Evolutionary conservation across 2,888 invertebrate genomes (phyloP).

Genomic region (Euplagia quadripunctaria): DNA sequence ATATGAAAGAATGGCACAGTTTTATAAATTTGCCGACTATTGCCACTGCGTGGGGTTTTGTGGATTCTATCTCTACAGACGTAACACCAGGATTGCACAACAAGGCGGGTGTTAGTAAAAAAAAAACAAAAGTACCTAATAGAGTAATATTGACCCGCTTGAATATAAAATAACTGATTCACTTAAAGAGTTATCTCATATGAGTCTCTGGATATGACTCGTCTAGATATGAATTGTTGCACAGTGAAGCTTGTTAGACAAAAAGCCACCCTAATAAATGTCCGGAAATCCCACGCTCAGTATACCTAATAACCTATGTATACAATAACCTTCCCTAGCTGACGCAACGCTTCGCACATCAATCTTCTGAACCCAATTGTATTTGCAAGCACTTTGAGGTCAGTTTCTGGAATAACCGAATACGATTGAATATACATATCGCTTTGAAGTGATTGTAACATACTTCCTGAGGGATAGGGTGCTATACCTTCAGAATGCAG

Average conservation of each 20-base stretch:
- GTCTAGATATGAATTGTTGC: background rate
- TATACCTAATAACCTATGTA: background rate
- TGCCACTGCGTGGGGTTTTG: background rate
- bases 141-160: no score
- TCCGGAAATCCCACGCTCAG: background rate
- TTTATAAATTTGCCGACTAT: background rate
- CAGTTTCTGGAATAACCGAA: background rate
- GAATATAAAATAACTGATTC: background rate
- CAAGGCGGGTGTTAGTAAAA: background rate
- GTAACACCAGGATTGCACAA: background rate
- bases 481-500: background rate
- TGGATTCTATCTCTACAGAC: background rate
- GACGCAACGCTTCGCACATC: conserved; percentile 3
- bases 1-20: background rate
- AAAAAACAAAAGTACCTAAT: background rate
- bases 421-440: background rate
- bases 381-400: conserved; percentile 1
- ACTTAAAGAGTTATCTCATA: background rate
- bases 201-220: background rate
- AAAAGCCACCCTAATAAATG: conserved; percentile 2
- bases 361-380: conserved; percentile 8
- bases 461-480: no score
- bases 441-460: background rate
- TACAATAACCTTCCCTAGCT: conserved; percentile 3
- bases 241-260: background rate